Conservation (phyloP, 2,888 invertebrate species). For the Hipparchia sbordonii region DNA sequence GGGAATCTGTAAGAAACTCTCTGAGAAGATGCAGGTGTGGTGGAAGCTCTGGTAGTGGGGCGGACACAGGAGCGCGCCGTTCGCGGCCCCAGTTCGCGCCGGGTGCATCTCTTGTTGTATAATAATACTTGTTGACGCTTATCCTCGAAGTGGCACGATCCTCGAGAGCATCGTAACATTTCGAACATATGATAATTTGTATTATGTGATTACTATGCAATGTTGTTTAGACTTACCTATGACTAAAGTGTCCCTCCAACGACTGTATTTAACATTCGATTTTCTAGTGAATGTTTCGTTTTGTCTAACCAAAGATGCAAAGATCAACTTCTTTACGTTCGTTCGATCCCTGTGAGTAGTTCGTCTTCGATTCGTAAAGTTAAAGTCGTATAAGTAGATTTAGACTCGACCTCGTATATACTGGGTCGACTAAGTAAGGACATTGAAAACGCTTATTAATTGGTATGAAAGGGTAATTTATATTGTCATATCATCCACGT, state of each 20-base stretch:
- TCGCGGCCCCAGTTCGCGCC: constrained; percentile 37
- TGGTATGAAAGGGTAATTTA: constrained; percentile 84
- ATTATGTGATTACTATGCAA: constrained; percentile 76
- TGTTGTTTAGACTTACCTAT: constrained; percentile 81
- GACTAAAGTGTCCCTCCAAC: constrained; percentile 80
- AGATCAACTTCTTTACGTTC: constrained; percentile 64
- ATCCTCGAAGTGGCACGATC: constrained; percentile 74
- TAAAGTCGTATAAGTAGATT: constrained; percentile 75
- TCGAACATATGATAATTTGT: constrained; percentile 71
- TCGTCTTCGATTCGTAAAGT: constrained; percentile 77
- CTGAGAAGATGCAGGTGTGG: constrained; percentile 94
- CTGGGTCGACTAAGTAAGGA: constrained; percentile 78
- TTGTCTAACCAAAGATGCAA: constrained; percentile 80
- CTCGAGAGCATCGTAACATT: constrained; percentile 68
- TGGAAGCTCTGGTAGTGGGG: constrained; percentile 90
- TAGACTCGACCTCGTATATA: constrained; percentile 70
- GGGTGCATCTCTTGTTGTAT: constrained; percentile 59
- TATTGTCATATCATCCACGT: constrained; percentile 84
- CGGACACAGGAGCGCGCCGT: constrained; percentile 45
- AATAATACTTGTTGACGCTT: constrained; percentile 79
- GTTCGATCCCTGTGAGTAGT: constrained; percentile 78
- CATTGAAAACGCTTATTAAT: constrained; percentile 84
- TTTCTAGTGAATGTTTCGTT: constrained; percentile 76
- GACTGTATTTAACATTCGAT: constrained; percentile 74
- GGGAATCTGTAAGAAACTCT: constrained; percentile 94